Evolutionary conservation across 2,888 invertebrate genomes (phyloP).

Genomic region (Lumbricus terrestris): DNA sequence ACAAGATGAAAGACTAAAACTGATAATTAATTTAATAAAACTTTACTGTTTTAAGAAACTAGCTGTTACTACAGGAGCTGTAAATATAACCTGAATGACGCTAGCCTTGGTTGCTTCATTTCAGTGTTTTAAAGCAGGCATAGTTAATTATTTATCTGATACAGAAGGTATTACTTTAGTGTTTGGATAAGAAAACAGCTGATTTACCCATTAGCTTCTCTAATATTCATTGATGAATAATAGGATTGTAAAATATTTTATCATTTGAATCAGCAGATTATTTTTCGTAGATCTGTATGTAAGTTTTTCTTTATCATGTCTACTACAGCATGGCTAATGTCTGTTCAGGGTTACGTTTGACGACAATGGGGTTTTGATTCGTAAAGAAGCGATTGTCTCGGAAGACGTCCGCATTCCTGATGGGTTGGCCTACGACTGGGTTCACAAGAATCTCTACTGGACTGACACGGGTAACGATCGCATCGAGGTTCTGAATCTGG

Average conservation of each 20-base stretch:
- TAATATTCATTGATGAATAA: neutral
- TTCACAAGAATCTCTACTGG: slow-evolving; percentile 61
- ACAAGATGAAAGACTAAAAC: neutral
- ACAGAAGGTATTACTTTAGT: too few relatives aligned
- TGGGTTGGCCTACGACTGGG: slow-evolving; percentile 61
- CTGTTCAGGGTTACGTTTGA: neutral
- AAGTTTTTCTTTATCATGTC: too few relatives aligned
- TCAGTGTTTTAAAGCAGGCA: too few relatives aligned
- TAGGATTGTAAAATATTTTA: neutral
- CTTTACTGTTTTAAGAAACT: neutral
- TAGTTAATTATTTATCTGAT: too few relatives aligned
- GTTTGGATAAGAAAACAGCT: too few relatives aligned
- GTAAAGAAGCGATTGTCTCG: slow-evolving; percentile 4
- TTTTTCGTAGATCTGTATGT: too few relatives aligned
- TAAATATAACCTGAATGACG: neutral
- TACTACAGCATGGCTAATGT: neutral
- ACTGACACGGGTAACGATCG: slow-evolving; percentile 60
- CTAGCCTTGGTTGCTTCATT: too few relatives aligned
- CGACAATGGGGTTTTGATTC: slow-evolving; percentile 66
- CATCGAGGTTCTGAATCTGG: slow-evolving; percentile 57
- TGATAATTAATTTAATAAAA: neutral
- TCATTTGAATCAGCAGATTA: too few relatives aligned
- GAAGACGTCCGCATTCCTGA: slow-evolving; percentile 45
- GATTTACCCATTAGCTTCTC: neutral
- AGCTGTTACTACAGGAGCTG: neutral